A percentile compares a stretch with the other conserved stretches of the same genome.
Conservation (phyloP, 1,140 invertebrate genomes). For the Macrocentrus cingulum region DNA sequence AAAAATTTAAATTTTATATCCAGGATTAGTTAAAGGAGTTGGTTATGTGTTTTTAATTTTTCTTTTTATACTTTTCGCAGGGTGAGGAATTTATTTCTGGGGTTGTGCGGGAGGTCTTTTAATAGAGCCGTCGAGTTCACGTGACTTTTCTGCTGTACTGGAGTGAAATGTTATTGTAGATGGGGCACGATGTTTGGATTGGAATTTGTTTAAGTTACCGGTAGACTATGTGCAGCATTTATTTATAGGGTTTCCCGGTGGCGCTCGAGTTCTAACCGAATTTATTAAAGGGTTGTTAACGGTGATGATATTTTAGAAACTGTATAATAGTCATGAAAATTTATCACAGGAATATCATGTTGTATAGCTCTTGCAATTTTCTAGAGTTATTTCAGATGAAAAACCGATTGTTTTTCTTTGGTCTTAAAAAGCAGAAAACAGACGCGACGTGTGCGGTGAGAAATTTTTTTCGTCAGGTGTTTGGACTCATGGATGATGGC, state of each 20-base stretch:
- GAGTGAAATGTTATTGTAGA: constrained; percentile 54
- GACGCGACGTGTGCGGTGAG: not conserved
- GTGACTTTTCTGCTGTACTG: too few relatives aligned
- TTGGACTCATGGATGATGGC: not conserved
- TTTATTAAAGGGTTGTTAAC: too few relatives aligned
- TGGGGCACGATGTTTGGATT: constrained; percentile 48
- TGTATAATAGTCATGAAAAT: too few relatives aligned
- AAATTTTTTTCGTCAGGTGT: not conserved
- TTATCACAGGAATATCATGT: too few relatives aligned
- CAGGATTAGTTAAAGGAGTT: not conserved
- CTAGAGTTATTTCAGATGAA: too few relatives aligned
- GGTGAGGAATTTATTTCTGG: too few relatives aligned
- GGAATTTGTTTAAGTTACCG: constrained; percentile 48
- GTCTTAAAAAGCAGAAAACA: not conserved
- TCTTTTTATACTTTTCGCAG: not conserved
- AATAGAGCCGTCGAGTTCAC: constrained; percentile 46
- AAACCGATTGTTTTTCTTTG: not conserved
- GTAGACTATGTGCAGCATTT: constrained; percentile 4
- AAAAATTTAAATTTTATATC: constrained; percentile 11
- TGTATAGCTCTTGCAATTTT: too few relatives aligned
- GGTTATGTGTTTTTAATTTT: not conserved
- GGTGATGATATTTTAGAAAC: too few relatives aligned
- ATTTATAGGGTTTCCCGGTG: constrained; percentile 23
- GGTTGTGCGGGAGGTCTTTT: too few relatives aligned
- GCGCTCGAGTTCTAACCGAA: too few relatives aligned